phyloP scores from a whole-genome alignment of 2,113 vertebrate species.

The Morone saxatilis region DNA sequence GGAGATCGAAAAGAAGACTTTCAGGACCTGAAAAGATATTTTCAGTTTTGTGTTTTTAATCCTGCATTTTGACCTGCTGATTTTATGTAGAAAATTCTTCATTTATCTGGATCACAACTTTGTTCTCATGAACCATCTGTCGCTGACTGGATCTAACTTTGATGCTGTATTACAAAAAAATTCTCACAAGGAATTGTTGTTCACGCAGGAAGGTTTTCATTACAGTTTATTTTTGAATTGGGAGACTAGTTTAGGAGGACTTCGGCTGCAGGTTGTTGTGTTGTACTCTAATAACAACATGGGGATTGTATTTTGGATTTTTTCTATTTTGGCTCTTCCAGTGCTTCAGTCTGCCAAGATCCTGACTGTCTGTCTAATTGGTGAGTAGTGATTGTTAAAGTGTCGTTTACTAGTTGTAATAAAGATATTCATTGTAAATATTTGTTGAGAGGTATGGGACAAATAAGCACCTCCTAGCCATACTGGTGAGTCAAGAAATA shows the following conservation, averaged over 20 bases:
- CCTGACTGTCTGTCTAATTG: conserved; percentile 72
- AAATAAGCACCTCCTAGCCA: background rate
- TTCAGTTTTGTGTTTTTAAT: conserved; percentile 1
- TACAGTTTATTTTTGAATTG: conserved; percentile 38
- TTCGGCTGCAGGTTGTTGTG: conserved; percentile 29
- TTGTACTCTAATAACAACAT: conserved; percentile 50
- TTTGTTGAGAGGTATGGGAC: background rate
- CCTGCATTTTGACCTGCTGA: background rate
- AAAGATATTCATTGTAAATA: background rate
- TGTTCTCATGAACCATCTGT: background rate
- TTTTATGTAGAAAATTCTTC: background rate
- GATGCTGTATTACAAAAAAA: background rate
- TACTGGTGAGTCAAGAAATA: background rate
- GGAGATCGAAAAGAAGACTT: conserved; percentile 15
- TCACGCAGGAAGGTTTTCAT: conserved; percentile 12
- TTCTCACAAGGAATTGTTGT: conserved; percentile 1
- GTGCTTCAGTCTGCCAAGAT: conserved; percentile 75
- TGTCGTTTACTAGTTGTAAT: background rate
- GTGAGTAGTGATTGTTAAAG: conserved; percentile 66
- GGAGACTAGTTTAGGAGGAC: conserved; percentile 19
- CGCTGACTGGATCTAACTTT: conserved; percentile 14
- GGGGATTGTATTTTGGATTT: conserved; percentile 59
- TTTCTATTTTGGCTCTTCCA: conserved; percentile 69
- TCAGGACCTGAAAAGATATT: conserved; percentile 9
- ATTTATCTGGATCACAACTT: conserved; percentile 4